These are phyloP conservation scores for Oceanodroma leucorhoa DNA, from an alignment of 2,797 vertebrate genomes.

Conservation along the genomic window DNA sequence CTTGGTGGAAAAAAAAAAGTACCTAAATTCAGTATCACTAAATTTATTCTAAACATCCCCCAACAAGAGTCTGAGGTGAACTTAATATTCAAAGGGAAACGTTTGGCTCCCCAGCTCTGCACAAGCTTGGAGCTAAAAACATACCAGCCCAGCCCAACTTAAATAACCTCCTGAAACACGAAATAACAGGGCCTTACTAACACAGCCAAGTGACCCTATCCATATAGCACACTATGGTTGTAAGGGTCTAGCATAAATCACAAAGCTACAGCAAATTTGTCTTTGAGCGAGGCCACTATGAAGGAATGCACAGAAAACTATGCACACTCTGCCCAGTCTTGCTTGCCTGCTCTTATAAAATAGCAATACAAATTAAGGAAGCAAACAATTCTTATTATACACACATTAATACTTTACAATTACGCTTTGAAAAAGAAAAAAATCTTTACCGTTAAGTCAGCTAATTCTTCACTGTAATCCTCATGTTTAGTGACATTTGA, in stretches of 20 bases:
- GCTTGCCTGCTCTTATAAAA: not conserved
- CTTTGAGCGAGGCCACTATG: not conserved
- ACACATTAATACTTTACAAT: not conserved
- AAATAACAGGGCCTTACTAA: not conserved
- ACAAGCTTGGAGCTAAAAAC: not conserved
- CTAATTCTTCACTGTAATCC: constrained; percentile 80
- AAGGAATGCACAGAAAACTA: not conserved
- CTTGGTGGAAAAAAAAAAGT: not conserved
- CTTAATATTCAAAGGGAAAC: not conserved
- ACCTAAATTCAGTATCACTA: not conserved
- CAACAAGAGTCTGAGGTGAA: not conserved
- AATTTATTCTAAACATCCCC: not conserved
- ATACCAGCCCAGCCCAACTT: not conserved
- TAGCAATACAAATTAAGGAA: not conserved
- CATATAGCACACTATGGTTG: not conserved
- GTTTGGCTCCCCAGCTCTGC: not conserved
- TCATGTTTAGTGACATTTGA: constrained; percentile 93
- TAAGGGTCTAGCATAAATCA: not conserved
- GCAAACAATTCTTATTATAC: not conserved
- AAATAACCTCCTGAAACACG: not conserved
- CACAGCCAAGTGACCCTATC: not conserved
- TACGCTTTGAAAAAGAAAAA: not conserved
- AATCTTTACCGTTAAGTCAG: constrained; percentile 86
- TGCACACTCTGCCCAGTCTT: not conserved
- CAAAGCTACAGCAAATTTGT: not conserved